Base-by-base conservation (phyloP, 2,888 invertebrate genomes). In the Dynastes hyllus region DNA sequence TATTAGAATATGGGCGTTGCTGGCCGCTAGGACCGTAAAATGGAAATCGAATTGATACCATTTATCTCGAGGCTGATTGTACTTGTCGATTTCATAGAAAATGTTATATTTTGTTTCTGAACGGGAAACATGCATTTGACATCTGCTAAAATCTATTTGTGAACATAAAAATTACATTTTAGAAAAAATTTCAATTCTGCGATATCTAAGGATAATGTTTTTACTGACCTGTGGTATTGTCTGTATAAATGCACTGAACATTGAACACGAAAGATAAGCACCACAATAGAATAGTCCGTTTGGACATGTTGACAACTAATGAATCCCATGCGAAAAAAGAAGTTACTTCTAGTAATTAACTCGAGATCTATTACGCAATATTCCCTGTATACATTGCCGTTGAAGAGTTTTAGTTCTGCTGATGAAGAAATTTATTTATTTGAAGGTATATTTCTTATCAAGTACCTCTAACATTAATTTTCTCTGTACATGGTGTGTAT, bases 1-100 rank as follows among this genome's bases (percentile, higher is more conserved):
- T 9, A 94, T 86, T 29, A 94, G 86, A 65, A 95, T 93, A 83
- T 94, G 94, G 0, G 94, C 94, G 86, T 95, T 93, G 86, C 92
- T 93, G 0, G 90, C 86, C 0, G 93, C 93, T 81, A 93, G 88
- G 37, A 94, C 93, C 0, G 93, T 92, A 76, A 94, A 91, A 84
- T 94, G 93, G 87, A 94, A 92, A 84, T 93, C 93, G n/a, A 88
- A 81, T 61, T 45, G 51, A 6, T 82, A 71, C 37, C 83, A 83
- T 84, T 89, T 79, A 86, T 86, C 82, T 22, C 82, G 58, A 66
- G 83, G 76, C 40, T 83, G 78, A n/a, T 84, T 80, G 40, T 29
- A 85, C 13, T 32, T n/a, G 29, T 80, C 29, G 0, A 93, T 88
- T 40, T 87, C 87, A 83, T 92, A 94, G 85, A 91, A 93, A 0